These are phyloP conservation scores for Tragelaphus eurycerus DNA, from an alignment of 2,797 vertebrate genomes.

Conservation along the genomic window DNA sequence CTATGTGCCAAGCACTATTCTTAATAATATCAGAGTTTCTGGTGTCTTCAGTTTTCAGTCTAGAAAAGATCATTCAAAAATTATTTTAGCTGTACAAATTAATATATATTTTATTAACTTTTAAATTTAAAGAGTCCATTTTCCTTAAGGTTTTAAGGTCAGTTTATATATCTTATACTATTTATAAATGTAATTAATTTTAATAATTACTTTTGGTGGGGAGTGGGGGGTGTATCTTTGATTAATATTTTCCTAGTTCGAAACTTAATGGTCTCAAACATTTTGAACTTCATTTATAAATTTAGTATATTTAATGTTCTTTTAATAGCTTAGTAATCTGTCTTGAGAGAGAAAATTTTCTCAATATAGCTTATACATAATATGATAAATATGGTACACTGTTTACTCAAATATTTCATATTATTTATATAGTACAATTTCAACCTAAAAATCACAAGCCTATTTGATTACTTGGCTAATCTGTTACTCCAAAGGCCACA, in stretches of 20 bases:
- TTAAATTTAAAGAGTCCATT: neutral
- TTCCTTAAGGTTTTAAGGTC: neutral
- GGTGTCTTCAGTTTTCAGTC: neutral
- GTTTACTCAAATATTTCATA: neutral
- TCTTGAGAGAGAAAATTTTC: neutral
- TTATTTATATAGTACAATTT: neutral
- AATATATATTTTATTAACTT: neutral
- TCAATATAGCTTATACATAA: too few species aligned
- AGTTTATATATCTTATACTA: neutral
- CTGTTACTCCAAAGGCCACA: neutral
- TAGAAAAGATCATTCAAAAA: neutral
- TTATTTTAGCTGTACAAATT: neutral
- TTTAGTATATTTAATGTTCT: neutral
- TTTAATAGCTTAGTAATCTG: neutral
- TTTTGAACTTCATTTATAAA: neutral
- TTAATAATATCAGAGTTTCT: neutral
- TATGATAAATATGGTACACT: neutral
- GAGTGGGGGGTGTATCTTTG: neutral
- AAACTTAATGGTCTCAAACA: neutral
- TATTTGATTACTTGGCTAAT: neutral
- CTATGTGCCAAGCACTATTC: neutral
- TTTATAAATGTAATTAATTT: neutral
- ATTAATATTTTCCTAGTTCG: neutral
- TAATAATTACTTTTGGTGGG: neutral
- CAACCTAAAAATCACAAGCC: neutral